These are phyloP conservation scores for Oreocharis arfaki DNA, from an alignment of 2,113 vertebrate genomes.

Conservation along the genomic window DNA sequence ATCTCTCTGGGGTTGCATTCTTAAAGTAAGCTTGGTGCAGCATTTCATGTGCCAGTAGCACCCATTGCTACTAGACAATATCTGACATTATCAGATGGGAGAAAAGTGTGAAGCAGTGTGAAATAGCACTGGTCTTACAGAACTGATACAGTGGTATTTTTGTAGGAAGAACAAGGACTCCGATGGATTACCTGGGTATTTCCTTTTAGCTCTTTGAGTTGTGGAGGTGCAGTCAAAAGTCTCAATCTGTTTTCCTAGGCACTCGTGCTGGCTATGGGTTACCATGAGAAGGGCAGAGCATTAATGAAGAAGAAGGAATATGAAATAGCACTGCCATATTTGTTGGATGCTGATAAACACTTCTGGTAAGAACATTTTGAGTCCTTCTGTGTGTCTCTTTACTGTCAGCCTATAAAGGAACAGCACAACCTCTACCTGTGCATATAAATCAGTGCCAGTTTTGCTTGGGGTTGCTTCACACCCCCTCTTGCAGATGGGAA, in stretches of 20 bases:
- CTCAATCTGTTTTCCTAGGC: conserved; percentile 73
- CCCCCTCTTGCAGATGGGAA: background rate
- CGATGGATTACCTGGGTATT: background rate
- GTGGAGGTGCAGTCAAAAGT: background rate
- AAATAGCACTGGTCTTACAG: background rate
- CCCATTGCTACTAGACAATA: background rate
- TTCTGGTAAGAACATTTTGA: conserved; percentile 79
- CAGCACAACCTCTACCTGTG: background rate
- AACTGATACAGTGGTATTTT: background rate
- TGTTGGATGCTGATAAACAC: conserved; percentile 89
- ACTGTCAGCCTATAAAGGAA: background rate
- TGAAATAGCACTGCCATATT: conserved; percentile 82
- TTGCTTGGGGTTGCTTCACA: background rate
- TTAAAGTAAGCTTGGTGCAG: background rate
- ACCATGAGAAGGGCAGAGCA: conserved; percentile 93
- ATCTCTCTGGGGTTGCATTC: background rate
- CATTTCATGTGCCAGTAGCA: background rate
- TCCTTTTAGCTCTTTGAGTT: background rate
- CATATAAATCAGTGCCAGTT: background rate
- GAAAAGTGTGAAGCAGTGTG: background rate
- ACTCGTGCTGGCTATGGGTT: conserved; percentile 92
- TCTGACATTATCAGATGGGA: background rate
- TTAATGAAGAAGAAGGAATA: conserved; percentile 93
- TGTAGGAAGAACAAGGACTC: background rate
- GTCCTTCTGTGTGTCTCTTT: background rate